These are phyloP conservation scores for Dicaeum eximium DNA, from an alignment of 2,113 vertebrate genomes.

Conservation along the genomic window DNA sequence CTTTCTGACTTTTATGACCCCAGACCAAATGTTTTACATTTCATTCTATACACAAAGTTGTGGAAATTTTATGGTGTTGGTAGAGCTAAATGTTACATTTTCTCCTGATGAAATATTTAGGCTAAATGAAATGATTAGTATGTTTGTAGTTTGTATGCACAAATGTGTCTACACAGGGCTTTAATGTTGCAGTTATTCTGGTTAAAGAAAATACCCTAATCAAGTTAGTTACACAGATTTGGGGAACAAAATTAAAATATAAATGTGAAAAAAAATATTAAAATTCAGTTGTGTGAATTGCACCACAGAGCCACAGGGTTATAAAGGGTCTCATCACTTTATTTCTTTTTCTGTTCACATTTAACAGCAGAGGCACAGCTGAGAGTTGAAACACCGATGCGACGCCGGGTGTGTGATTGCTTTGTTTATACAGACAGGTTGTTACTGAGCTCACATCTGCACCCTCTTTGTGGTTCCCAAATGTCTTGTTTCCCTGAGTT, in stretches of 20 bases:
- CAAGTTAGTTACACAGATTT: background rate
- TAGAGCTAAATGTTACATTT: background rate
- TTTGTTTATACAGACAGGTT: background rate
- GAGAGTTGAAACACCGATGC: background rate
- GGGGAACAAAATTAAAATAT: background rate
- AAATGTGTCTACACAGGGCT: background rate
- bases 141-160: background rate
- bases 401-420: accelerated
- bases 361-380: slow-evolving; percentile 18
- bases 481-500: slow-evolving; percentile 54
- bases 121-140: background rate
- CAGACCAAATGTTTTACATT: background rate
- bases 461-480: background rate
- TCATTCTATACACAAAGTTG: background rate
- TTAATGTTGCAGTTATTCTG: background rate
- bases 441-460: background rate
- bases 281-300: accelerated
- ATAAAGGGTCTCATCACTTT: background rate
- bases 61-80: background rate
- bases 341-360: slow-evolving; percentile 33
- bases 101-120: background rate
- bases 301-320: background rate
- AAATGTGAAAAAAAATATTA: background rate
- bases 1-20: background rate
- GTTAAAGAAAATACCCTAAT: background rate